Evolutionary conservation across 2,888 invertebrate species (phyloP), one percentile per base, ranked within the genome.

Genomic region (Zootermopsis nevadensis): DNA sequence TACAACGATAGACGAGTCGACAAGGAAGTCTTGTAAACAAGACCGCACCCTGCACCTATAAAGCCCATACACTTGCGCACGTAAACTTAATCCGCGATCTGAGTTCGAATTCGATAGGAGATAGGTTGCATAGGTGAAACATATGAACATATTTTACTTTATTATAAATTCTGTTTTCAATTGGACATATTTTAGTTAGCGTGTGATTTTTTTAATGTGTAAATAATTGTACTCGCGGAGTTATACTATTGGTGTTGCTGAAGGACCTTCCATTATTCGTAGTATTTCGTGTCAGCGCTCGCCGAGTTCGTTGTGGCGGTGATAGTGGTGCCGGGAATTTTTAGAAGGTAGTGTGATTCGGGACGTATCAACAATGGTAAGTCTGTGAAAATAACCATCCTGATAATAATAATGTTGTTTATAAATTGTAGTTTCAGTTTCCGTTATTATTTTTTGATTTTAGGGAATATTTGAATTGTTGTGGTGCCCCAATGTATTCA

Each of bases 41-140:
- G 93, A 86, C 93, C 93, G 93, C 94, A 92, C 93, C 93, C 93
- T 92, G 91, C 92, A 90, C 88, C 92, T 93, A 92, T 92, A 93
- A 92, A 93, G 92, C 91, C 91, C 90, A 91, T 91, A 91, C 91
- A 91, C 90, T 91, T 92, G 91, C 92, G 91, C 92, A 86, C 89
- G 90, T 90, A 90, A 92, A 92, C 90, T 85, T 92, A 93, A 91
- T 92, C 85, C 85, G 83, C 84, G 82, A 83, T 84, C 83, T 81
- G 83, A 82, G 84, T 84, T 86, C 84, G 85, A 84, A 84, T 86
- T 86, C 81, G 84, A 82, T 74, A 83, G 82, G 83, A 81, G 80
- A 77, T 84, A 83, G 77, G 77, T 80, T 55, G 77, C 69, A 69
- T 74, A 79, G 83, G 80, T 81, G 74, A 79, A 83, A 83, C 82